phyloP scores from a whole-genome alignment of 2,113 vertebrate genomes.

The Chloebia gouldiae region DNA sequence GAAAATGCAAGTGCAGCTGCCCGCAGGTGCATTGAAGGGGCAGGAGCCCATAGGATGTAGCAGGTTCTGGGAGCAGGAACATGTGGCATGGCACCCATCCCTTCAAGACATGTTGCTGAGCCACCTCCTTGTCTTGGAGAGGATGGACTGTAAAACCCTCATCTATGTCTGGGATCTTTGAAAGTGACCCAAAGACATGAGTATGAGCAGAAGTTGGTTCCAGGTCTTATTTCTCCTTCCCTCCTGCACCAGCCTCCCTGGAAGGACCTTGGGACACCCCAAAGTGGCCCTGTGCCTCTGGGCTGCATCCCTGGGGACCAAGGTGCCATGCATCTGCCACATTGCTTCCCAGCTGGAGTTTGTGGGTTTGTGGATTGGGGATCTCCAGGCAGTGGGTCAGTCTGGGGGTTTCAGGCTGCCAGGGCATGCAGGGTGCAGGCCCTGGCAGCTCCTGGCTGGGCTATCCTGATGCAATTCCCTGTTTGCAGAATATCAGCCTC shows the following conservation, averaged over 20 bases:
- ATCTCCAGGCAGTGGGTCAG: neutral
- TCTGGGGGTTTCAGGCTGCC: neutral
- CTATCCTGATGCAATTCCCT: neutral
- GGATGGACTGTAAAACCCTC: neutral
- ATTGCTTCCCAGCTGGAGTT: fast-evolving
- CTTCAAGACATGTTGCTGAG: fast-evolving
- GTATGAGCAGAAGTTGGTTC: neutral
- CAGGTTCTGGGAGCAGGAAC: fast-evolving
- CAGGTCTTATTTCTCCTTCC: neutral
- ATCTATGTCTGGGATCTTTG: neutral
- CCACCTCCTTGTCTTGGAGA: neutral
- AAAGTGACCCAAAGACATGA: neutral
- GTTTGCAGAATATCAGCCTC: neutral
- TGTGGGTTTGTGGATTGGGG: fast-evolving
- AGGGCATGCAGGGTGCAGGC: neutral
- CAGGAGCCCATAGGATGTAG: neutral
- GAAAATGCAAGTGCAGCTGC: neutral
- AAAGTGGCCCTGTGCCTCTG: fast-evolving
- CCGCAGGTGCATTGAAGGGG: fast-evolving
- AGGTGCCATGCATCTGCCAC: neutral
- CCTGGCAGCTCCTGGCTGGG: neutral
- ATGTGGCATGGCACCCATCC: fast-evolving
- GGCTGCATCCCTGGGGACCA: fast-evolving
- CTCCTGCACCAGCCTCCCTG: neutral
- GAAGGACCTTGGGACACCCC: neutral